phyloP scores from a whole-genome alignment of 1,140 invertebrate genomes.

The Drosophila punjabiensis region DNA sequence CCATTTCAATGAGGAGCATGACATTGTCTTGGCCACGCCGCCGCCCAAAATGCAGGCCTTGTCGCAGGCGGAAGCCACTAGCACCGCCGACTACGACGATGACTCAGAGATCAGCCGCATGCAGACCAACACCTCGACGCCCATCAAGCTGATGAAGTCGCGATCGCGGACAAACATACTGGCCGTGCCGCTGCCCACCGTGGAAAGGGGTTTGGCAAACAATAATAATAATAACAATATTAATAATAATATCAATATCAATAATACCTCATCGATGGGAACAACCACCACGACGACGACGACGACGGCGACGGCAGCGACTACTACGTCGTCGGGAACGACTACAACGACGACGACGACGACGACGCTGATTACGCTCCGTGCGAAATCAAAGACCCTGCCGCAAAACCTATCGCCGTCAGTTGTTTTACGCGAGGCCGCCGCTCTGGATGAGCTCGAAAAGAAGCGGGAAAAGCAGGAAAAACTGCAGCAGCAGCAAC shows the following conservation, averaged over 20 bases:
- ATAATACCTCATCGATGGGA: conserved; percentile 8
- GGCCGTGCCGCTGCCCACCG: conserved; percentile 75
- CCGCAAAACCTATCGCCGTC: conserved; percentile 86
- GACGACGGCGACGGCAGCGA: conserved; percentile 68
- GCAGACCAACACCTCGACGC: conserved; percentile 85
- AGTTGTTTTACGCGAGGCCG: conserved; percentile 68
- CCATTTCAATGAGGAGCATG: conserved; percentile 78
- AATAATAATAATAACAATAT: conserved; percentile 30
- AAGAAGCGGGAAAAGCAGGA: conserved; percentile 36
- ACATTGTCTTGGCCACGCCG: conserved; percentile 75
- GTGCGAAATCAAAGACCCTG: conserved; percentile 87
- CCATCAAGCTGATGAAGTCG: conserved; percentile 85
- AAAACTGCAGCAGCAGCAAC: conserved; percentile 22
- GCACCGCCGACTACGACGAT: conserved; percentile 68
- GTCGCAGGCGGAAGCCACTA: conserved; percentile 41
- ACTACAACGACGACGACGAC: conserved; percentile 75
- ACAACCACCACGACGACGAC: background rate
- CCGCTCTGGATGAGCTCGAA: conserved; percentile 64
- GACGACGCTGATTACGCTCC: conserved; percentile 85
- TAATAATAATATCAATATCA: conserved; percentile 53
- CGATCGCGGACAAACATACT: conserved; percentile 84
- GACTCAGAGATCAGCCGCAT: conserved; percentile 85
- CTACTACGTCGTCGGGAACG: conserved; percentile 84
- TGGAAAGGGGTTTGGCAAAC: conserved; percentile 66
- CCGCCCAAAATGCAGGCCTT: conserved; percentile 71